Conservation (phyloP, 1,140 invertebrate genomes). For the Danaus plexippus region DNA sequence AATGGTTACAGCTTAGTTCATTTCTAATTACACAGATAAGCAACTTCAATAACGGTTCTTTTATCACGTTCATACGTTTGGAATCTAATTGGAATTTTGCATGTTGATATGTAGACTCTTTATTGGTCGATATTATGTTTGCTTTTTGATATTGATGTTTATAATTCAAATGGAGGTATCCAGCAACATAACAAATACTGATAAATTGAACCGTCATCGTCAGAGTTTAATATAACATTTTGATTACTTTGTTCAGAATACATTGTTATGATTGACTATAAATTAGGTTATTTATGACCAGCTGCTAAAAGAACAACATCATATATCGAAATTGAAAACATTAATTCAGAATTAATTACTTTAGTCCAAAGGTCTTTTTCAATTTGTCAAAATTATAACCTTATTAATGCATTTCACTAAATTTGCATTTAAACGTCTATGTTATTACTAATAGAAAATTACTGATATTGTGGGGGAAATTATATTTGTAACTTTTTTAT, state of each 20-base stretch:
- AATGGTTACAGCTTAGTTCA: slow-evolving; percentile 68
- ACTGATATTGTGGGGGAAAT: slow-evolving; percentile 62
- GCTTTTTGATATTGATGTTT: slow-evolving; percentile 64
- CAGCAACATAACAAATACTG: slow-evolving; percentile 28
- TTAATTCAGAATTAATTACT: slow-evolving; percentile 36
- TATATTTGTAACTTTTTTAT: slow-evolving; percentile 40
- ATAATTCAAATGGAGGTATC: slow-evolving; percentile 47
- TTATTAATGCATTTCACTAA: slow-evolving; percentile 53
- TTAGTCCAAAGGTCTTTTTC: slow-evolving; percentile 24
- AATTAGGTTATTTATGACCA: slow-evolving; percentile 4
- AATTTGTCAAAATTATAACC: slow-evolving; percentile 58
- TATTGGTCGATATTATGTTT: slow-evolving; percentile 70
- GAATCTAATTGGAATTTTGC: slow-evolving; percentile 71
- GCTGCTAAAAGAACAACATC: slow-evolving; percentile 10
- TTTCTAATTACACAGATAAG: slow-evolving; percentile 70
- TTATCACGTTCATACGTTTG: slow-evolving; percentile 67
- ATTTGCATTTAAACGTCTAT: slow-evolving; percentile 62
- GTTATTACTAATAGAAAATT: slow-evolving; percentile 52
- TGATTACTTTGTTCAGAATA: slow-evolving; percentile 3
- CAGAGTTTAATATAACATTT: slow-evolving; percentile 15
- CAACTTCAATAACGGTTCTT: slow-evolving; percentile 63
- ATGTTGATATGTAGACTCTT: slow-evolving; percentile 68
- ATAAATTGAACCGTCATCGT: slow-evolving; percentile 30
- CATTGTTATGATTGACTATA: slow-evolving; percentile 5
- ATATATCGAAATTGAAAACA: slow-evolving; percentile 10